Evolutionary conservation across 2,797 vertebrate species (phyloP).

Genomic region (Amblyopsis hoosieri): DNA sequence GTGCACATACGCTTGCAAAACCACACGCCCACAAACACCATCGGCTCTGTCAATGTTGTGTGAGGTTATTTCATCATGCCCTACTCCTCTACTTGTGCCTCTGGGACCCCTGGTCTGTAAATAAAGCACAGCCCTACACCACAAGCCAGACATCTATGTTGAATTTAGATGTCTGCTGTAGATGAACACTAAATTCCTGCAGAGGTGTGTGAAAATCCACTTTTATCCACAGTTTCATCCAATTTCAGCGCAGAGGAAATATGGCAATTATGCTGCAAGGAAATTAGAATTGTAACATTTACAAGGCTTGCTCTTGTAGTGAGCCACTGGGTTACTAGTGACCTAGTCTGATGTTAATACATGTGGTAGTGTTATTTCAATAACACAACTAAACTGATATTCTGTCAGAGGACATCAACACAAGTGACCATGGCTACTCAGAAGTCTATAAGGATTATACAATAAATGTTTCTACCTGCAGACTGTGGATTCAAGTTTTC

Average conservation of each 20-base stretch:
- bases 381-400: background rate
- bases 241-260: slow-evolving; percentile 42
- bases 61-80: slow-evolving; percentile 40
- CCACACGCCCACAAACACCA: slow-evolving; percentile 17
- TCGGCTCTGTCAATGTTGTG: slow-evolving; percentile 53
- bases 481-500: too few species aligned
- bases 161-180: slow-evolving; percentile 61
- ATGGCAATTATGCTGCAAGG: slow-evolving; percentile 30
- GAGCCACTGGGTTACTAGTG: slow-evolving; percentile 1
- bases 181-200: slow-evolving; percentile 61
- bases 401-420: slow-evolving; percentile 13
- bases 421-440: slow-evolving; percentile 3
- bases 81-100: slow-evolving; percentile 41
- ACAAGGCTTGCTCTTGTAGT: slow-evolving; percentile 1
- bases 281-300: slow-evolving; percentile 25
- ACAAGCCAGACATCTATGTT: slow-evolving; percentile 41
- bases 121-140: slow-evolving; percentile 45
- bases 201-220: slow-evolving; percentile 55
- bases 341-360: slow-evolving; percentile 5
- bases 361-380: background rate
- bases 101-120: slow-evolving; percentile 56
- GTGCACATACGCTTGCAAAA: background rate
- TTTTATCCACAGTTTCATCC: slow-evolving; percentile 44
- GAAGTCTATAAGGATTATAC: background rate
- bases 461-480: too few species aligned